Evolutionary conservation across 1,140 invertebrate species (phyloP), one percentile per base, ranked within the genome.

Genomic region (Linepithema humile): DNA sequence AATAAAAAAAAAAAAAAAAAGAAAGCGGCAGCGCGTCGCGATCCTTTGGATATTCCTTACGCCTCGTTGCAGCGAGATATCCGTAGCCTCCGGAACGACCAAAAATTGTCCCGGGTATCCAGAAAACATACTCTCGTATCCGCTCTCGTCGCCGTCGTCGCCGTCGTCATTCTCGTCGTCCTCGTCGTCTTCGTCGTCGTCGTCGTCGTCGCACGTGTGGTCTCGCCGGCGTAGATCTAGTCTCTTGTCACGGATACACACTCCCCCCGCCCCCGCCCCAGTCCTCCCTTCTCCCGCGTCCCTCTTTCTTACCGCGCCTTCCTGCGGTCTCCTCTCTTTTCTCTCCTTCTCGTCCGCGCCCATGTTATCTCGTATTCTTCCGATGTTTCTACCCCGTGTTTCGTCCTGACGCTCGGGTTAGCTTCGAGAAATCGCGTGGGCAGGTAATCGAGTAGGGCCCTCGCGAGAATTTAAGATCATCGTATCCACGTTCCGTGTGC

Each of bases 401-500:
- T 86, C 88, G 88, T 89, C 78, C 88, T 88, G 88, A 88, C 85
- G 87, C 88, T 85, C 87, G 85, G 88, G 84, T 89, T 89, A 86
- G 84, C 88, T 84, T 89, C 82, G 88, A 89, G 87, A 89, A 89
- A 89, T 89, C 87, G 88, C 88, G 88, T 89, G 88, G 88, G 88
- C 87, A 88, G 88, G 88, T 89, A 89, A 89, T 89, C 87, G 88
- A 89, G 88, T 84, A 89, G 87, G 88, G 82, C 85, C 87, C 83
- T 85, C 87, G 88, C 84, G 88, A 89, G 88, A 88, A 89, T 89
- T 89, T 89, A 89, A 89, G 87, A 89, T 89, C 87, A 80, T 89
- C 87, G 87, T 89, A 84, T 88, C 82, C 87, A 78, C 77, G 74
- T 82, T 85, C 82, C 83, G 75, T 84, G 85, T 73, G 85, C 78